Evolutionary conservation across 1,140 invertebrate species (phyloP), one percentile per base, ranked within the genome.

Genomic region (Drosophila sp.): DNA sequence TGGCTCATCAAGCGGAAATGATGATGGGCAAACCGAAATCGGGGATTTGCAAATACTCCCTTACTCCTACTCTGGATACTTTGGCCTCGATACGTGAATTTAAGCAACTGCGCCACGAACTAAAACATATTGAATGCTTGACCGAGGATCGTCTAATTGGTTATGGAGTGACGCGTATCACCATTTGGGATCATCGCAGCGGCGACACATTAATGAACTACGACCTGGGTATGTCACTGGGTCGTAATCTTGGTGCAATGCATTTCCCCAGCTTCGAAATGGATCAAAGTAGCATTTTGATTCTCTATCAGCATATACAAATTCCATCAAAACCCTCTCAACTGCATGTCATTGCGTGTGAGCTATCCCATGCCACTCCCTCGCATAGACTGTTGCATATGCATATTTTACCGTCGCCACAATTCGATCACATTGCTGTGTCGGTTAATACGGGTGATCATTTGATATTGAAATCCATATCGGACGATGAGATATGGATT

Each of bases 151-250:
- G 89, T 5, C 50, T 92, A 4, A 82, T 92, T 54, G 91, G 91
- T 4, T 92, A 91, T 41, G 91, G 91, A 0, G 62, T 65, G 17
- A 73, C 77, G 7, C 86, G 82, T 0, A 62, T 92, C 11, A 92
- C 91, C 0, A 76, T 92, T 41, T 92, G 91, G 91, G 91, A 92
- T 68, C 91, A 92, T 76, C 90, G 86, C 41, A 92, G 91, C 17
- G 91, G 91, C 2, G 91, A 92, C 60, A 86, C 75, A 2, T 38
- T 92, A 30, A 90, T 91, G 86, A 90, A 92, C 61, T 92, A 91
- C 54, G 91, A 92, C 54, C 66, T 92, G 11, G 73, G 76, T 3
- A 81, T 87, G 4, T 56, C 70, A 0, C 30, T 92, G 7, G 91
- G 91, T 4, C 60, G 50, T 1, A 86, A 84, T 62, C 33, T 92